A percentile compares a stretch with the other conserved stretches of the same genome.
Evolutionary conservation across 64 coral and sea anemone genomes (phyloP).

Genomic region (Actinia tenebrosa): DNA sequence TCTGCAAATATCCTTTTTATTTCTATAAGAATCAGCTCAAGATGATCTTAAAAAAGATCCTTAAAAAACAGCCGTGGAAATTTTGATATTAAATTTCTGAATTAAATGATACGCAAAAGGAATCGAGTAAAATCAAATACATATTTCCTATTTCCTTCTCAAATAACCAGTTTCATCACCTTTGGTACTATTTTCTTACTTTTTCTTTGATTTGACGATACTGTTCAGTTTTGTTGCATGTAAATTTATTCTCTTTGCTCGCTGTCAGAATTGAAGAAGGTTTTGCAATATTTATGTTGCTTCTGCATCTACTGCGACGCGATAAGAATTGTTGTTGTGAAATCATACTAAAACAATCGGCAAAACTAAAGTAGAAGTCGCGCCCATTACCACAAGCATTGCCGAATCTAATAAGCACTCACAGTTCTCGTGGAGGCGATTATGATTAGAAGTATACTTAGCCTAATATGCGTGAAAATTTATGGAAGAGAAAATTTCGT

Average conservation of each 20-base stretch:
- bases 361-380: background rate
- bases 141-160: background rate
- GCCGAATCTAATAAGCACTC: background rate
- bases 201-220: background rate
- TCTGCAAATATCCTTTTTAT: background rate
- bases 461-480: background rate
- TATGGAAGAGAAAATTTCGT: background rate
- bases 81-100: background rate
- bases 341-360: slow-evolving; percentile 10
- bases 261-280: background rate
- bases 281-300: slow-evolving; percentile 41
- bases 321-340: slow-evolving; percentile 31
- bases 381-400: background rate
- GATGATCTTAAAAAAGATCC: background rate
- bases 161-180: background rate
- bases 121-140: background rate
- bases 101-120: background rate
- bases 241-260: background rate
- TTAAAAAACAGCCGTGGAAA: background rate
- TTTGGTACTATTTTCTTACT: background rate
- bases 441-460: background rate
- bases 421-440: background rate
- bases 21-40: background rate
- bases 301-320: slow-evolving; percentile 16
- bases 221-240: background rate